Percentiles rank a stretch among this genome's conserved stretches.
phyloP scores from a whole-genome alignment of 35 echinoderm and acorn worm genomes.

The Apostichopus californicus region DNA sequence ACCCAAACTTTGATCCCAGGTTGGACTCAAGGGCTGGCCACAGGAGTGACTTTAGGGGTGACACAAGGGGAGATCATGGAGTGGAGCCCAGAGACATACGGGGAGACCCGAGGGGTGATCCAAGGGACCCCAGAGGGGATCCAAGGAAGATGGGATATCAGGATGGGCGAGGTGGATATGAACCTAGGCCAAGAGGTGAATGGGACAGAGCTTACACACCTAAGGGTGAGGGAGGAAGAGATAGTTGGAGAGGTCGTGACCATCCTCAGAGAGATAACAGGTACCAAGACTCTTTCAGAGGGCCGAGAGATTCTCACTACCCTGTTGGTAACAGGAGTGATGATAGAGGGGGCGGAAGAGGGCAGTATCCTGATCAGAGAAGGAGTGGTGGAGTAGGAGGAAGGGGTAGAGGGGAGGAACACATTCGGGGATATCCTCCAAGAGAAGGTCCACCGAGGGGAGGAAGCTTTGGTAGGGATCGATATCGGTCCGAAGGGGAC shows the following conservation, averaged over 20 bases:
- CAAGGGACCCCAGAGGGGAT: constrained; percentile 38
- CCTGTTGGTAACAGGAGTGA: constrained; percentile 14
- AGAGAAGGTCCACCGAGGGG: constrained; percentile 35
- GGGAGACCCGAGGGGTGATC: constrained; percentile 35
- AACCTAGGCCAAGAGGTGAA: constrained; percentile 17
- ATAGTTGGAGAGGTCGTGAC: constrained; percentile 29
- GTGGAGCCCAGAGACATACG: neutral
- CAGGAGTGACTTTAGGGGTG: constrained; percentile 23
- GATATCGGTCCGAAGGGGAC: constrained; percentile 24
- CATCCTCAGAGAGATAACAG: constrained; percentile 6
- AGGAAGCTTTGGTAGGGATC: neutral
- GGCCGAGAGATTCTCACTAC: constrained; percentile 26
- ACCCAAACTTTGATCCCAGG: constrained; percentile 53
- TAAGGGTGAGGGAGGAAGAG: constrained; percentile 39
- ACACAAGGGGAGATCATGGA: neutral
- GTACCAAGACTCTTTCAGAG: constrained; percentile 19
- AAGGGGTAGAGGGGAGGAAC: constrained; percentile 10
- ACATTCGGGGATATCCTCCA: neutral
- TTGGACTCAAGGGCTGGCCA: neutral
- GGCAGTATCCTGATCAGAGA: neutral
- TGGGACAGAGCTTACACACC: constrained; percentile 46
- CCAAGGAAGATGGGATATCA: constrained; percentile 16
- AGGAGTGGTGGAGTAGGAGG: constrained; percentile 7
- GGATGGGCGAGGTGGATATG: constrained; percentile 7
- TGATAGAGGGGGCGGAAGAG: neutral